These are phyloP conservation scores for Dichetophora obliterata DNA, from an alignment of 2,888 invertebrate genomes.

Conservation along the genomic window DNA sequence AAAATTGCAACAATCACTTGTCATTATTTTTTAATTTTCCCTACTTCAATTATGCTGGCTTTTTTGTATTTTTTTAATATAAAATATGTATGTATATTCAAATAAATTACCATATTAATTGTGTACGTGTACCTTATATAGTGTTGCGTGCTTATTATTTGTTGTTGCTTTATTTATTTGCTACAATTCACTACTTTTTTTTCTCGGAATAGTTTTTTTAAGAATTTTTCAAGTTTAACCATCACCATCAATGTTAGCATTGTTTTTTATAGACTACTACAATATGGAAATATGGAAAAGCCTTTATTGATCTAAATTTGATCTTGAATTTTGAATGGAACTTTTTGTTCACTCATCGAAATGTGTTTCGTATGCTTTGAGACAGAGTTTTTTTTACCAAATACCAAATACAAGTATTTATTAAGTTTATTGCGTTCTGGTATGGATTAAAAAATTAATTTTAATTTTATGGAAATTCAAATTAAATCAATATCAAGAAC, in stretches of 20 bases:
- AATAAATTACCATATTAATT: neutral
- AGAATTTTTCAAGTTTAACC: conserved; percentile 6
- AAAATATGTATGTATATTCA: neutral
- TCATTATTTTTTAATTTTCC: conserved; percentile 52
- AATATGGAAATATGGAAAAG: no score
- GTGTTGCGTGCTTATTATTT: conserved; percentile 17
- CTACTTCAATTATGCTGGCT: neutral
- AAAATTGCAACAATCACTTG: conserved; percentile 63
- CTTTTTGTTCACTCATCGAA: neutral
- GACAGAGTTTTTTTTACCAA: neutral
- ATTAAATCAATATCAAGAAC: no score
- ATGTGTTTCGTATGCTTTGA: neutral
- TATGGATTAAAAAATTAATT: no score
- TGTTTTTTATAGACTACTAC: neutral
- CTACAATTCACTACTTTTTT: neutral
- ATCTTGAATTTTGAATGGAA: neutral
- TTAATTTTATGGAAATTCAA: no score
- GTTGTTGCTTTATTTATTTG: conserved; percentile 6
- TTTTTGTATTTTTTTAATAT: neutral
- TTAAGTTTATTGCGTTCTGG: no score
- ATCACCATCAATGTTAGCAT: conserved; percentile 19
- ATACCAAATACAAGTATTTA: no score
- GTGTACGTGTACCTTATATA: conserved; percentile 6
- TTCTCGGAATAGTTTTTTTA: neutral
- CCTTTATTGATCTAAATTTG: neutral